Base-by-base conservation (phyloP, 2,888 invertebrate genomes). In the Clunio marinus region DNA sequence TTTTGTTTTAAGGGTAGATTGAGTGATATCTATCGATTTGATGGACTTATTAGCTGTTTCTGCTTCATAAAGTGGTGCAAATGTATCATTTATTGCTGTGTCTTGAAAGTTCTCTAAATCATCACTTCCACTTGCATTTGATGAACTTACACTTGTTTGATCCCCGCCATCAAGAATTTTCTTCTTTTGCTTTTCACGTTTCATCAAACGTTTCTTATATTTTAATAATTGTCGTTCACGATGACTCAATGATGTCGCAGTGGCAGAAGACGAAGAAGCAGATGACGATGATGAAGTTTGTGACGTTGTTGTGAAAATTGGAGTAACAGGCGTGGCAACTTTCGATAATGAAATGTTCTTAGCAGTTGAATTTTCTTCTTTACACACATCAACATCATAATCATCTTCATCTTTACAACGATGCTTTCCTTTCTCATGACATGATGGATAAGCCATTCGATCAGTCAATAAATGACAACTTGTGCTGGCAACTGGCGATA, bases 351-450 rank as follows among this genome's bases (percentile, higher is more conserved):
- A 69, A 35, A 71, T 71, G 60, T 68, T 69, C 15, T 68, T 70
- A 70, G 71, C 70, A 69, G 69, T 70, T 25, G 62, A 70, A 68
- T 20, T 51, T 10, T 65, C 10, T 15, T 51, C 46, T 15, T n/a
- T n/a, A n/a, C n/a, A n/a, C n/a, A 41, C 32, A 1, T 22, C 32
- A 27, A 22, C 55, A 22, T 84, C 85, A 1, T 87, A 86, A 72
- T 89, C 89, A 35, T 88, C 87, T 72, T 87, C 85, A 74, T 88
- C 88, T 68, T 83, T 85, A 77, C 90, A 91, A 71, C 86, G 86
- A 75, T 90, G 90, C 75, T 89, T 89, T 0, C 89, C 90, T 69
- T 84, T 88, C 72, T 87, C 84, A 72, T 86, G 86, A 77, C 89
- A 90, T 27, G 65, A 51, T 27, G 57, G 13, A 24, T 25, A 62